Base-by-base conservation (phyloP, 2,888 invertebrate genomes). In the Lampropteryx suffumata region DNA sequence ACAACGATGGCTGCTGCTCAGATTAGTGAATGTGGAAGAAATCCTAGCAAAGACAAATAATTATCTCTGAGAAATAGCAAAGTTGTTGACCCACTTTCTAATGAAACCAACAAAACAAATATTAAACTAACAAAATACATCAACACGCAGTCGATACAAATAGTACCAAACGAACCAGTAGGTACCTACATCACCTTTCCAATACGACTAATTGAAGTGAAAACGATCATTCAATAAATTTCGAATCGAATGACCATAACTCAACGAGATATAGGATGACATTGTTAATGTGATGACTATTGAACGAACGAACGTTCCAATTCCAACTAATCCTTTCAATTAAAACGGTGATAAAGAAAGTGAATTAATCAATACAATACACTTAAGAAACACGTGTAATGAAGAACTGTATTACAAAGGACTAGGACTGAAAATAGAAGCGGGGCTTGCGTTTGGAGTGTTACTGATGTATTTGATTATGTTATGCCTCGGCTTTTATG, bases 241-340 rank as follows among this genome's bases (percentile, higher is more conserved):
- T 17, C 26, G 5, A 29, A 33, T 12, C 9, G 36, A 44, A 50
- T 11, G 7, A 8, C 27, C 32, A 44, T 41, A 41, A 21, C n/a
- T 50, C 35, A 45, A 32, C 24, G 12, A 32, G 36, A 47, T 40
- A 35, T 36, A 44, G 13, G 10, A 10, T 17, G 41, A 39, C 43
- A 33, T 10, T 39, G 45, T 41, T 28, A 62, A 61, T 60, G 60
- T 57, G 61, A 61, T 57, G 50, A 62, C 62, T 67, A n/a, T n/a
- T 17, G 17, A 17, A 2, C 17, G 2, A 17, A 17, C 17, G 17
- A 17, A 17, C 2, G 17, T 17, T 17, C 17, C 17, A 17, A 17
- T 70, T 67, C 64, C 61, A 55, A 58, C 57, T 65, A 67, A 69
- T 66, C 60, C 66, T 65, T 69, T 64, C 56, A 51, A 61, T 69